Conservation (phyloP, 1,140 invertebrate genomes). For the Chelonus insularis region DNA sequence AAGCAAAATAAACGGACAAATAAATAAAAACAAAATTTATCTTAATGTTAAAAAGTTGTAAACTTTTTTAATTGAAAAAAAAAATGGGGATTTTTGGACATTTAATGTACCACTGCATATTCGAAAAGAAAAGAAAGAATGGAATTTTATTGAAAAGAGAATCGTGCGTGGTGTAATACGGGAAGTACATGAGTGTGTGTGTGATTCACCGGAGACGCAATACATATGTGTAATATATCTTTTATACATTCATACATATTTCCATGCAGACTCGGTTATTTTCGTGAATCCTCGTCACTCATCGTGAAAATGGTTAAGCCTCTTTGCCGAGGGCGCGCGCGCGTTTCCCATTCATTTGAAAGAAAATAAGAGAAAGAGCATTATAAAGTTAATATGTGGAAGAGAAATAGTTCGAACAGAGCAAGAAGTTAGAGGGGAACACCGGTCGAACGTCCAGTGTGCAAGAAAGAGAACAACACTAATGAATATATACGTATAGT, state of each 20-base stretch:
- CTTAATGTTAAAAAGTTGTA: background rate
- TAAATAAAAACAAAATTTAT: too few relatives aligned
- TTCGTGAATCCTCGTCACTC: background rate
- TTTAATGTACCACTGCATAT: too few relatives aligned
- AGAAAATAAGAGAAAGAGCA: background rate
- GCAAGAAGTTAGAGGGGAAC: background rate
- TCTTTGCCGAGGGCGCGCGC: constrained; percentile 3
- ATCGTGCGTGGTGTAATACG: constrained; percentile 26
- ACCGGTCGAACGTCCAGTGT: background rate
- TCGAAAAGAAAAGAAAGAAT: constrained; percentile 18
- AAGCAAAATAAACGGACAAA: too few relatives aligned
- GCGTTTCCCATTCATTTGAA: constrained; percentile 3
- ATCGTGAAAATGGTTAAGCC: background rate
- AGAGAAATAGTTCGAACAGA: background rate
- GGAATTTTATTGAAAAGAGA: constrained; percentile 23
- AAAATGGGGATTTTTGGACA: too few relatives aligned
- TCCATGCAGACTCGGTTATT: background rate
- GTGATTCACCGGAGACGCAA: background rate
- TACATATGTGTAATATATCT: background rate
- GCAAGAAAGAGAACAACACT: background rate
- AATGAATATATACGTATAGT: background rate
- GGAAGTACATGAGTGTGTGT: constrained; percentile 19
- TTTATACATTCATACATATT: background rate
- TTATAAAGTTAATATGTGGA: background rate
- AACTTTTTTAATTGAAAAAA: background rate